phyloP scores from a whole-genome alignment of 2,113 vertebrate species.

The Odontophorus gujanensis region DNA sequence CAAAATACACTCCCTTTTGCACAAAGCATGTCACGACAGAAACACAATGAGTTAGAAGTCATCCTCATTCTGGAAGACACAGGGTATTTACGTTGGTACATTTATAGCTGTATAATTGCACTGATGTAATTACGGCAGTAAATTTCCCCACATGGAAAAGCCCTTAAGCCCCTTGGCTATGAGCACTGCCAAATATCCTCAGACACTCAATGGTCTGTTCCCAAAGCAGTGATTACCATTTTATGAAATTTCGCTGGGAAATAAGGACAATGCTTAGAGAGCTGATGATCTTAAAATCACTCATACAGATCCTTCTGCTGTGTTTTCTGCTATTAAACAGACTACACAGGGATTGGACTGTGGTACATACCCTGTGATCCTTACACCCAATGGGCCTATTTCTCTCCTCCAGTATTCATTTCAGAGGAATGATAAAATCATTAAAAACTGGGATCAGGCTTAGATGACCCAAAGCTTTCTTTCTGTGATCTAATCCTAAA shows the following conservation, averaged over 20 bases:
- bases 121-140: not conserved
- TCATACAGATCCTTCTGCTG: not conserved
- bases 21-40: not conserved
- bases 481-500: not conserved
- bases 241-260: not conserved
- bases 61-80: not conserved
- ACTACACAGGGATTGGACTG: not conserved
- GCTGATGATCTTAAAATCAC: not conserved
- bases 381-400: not conserved
- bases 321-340: not conserved
- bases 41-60: accelerated
- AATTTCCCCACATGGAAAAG: not conserved
- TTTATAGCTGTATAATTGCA: not conserved
- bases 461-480: not conserved
- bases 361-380: not conserved
- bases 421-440: not conserved
- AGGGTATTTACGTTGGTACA: not conserved
- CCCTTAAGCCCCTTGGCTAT: not conserved
- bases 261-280: not conserved
- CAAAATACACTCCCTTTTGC: not conserved
- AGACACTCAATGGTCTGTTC: not conserved
- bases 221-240: not conserved
- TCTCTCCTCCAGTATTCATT: not conserved
- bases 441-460: not conserved
- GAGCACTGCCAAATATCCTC: not conserved